A percentile compares a stretch with the other conserved stretches of the same genome.
Conservation (phyloP, 1,140 invertebrate genomes). For the Scaptomyza montana region DNA sequence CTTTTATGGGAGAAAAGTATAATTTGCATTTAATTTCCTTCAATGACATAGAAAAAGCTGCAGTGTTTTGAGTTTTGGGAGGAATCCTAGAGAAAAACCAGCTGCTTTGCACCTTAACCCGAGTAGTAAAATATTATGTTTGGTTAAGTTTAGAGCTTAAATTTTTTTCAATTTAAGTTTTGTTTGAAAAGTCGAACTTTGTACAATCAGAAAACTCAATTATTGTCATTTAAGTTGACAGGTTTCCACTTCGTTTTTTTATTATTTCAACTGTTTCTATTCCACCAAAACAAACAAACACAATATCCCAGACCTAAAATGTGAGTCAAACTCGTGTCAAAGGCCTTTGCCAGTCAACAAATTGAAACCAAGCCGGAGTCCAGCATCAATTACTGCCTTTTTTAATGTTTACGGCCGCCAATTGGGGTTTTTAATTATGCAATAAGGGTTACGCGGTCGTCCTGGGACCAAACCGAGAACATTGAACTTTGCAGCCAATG, state of each 20-base stretch:
- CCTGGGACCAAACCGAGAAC: conserved; percentile 43
- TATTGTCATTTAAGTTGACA: too few relatives aligned
- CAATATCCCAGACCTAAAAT: not conserved
- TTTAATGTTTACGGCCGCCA: conserved; percentile 30
- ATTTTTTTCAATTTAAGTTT: too few relatives aligned
- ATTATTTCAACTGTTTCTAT: too few relatives aligned
- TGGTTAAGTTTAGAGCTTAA: too few relatives aligned
- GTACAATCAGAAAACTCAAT: too few relatives aligned
- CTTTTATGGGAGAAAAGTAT: not conserved
- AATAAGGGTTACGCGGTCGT: conserved; percentile 47
- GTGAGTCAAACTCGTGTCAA: conserved; percentile 8
- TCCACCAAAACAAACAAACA: not conserved
- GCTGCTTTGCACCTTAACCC: too few relatives aligned
- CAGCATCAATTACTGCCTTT: conserved; percentile 26
- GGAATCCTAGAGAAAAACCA: too few relatives aligned
- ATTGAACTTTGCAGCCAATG: conserved; percentile 62
- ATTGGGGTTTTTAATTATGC: conserved; percentile 66
- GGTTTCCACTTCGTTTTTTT: too few relatives aligned
- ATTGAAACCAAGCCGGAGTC: conserved; percentile 1
- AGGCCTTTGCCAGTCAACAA: conserved; percentile 12
- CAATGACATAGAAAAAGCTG: not conserved
- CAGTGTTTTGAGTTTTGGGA: not conserved
- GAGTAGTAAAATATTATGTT: too few relatives aligned
- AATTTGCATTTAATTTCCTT: not conserved
- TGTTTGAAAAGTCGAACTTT: too few relatives aligned